Base-by-base conservation (phyloP, 2,888 invertebrate species). In the Xylophagus ater region DNA sequence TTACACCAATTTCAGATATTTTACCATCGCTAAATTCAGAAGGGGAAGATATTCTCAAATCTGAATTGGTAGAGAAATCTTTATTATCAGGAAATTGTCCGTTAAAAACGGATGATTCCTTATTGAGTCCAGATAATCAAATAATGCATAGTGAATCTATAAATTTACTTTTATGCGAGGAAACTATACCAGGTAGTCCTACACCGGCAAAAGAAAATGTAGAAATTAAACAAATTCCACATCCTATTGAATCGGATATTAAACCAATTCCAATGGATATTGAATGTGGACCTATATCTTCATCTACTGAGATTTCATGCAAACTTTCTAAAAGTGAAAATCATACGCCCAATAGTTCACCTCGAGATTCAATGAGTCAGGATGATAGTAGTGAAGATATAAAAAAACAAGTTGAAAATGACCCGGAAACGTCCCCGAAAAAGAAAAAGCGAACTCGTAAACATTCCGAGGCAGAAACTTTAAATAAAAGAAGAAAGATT, bases 181-280 rank as follows among this genome's bases (percentile, higher is more conserved):
- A 90, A 65, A 88, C 86, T 18, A 88, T 90, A 56, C 90, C 89
- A 1, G 84, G 88, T 15, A 88, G 87, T 57, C 89, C 89, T 4
- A 82, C 84, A 31, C 82, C 85, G 1, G 75, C 76, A 15, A 21
- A 70, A 49, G 45, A 50, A 28, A 37, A 35, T 21, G 32, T 26
- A 24, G 52, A 52, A 79, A 74, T 67, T 2, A 68, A 70, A 43
- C 46, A 62, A 53, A 49, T 50, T 43, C 47, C 45, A 15, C 51
- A 52, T 35, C 54, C 54, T 35, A 58, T 52, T 28, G 57, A 55
- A 35, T 52, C 59, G 18, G 62, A 67, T 13, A 53, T 62, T 4
- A 65, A 65, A 43, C 57, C 62, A 36, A 56, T 66, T 31, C 51
- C 51, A 17, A 52, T 52, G 51, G 53, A 52, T 17, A 52, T 52